Percentiles rank a stretch among this genome's conserved stretches.
These are phyloP conservation scores for Luscinia megarhynchos DNA, from an alignment of 2,797 vertebrate genomes.

Conservation along the genomic window DNA sequence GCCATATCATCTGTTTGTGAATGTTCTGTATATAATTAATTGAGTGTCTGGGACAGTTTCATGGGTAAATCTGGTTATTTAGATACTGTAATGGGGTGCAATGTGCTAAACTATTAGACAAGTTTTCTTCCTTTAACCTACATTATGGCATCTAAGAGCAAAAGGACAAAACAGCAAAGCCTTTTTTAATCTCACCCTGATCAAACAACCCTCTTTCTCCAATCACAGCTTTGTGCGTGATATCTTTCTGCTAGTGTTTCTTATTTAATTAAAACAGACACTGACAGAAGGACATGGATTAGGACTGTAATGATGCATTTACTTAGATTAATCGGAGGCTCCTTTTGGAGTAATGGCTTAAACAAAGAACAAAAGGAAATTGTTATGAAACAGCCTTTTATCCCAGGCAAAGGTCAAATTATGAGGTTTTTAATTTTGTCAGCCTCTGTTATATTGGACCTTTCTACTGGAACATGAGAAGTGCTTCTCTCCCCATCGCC, in stretches of 20 bases:
- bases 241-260: conserved; percentile 86
- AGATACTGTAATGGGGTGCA: conserved; percentile 56
- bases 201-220: conserved; percentile 83
- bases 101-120: conserved; percentile 69
- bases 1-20: conserved; percentile 52
- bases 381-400: conserved; percentile 85
- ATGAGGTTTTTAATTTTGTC: conserved; percentile 84
- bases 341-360: conserved; percentile 87
- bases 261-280: conserved; percentile 96
- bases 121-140: conserved; percentile 74
- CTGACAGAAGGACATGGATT: conserved; percentile 93
- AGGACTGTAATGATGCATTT: conserved; percentile 89
- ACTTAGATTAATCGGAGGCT: conserved; percentile 90
- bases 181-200: conserved; percentile 90
- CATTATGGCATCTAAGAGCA: conserved; percentile 74
- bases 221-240: conserved; percentile 83
- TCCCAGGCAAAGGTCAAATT: conserved; percentile 86
- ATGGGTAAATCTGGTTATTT: conserved; percentile 72
- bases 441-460: conserved; percentile 77
- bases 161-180: conserved; percentile 81
- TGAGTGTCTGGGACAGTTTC: conserved; percentile 58
- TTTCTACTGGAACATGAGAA: conserved; percentile 78
- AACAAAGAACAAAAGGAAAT: conserved; percentile 91
- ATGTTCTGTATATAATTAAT: conserved; percentile 69
- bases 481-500: conserved; percentile 71